Evolutionary conservation across 2,888 invertebrate species (phyloP).

Genomic region (Caenorhabditis wallacei): DNA sequence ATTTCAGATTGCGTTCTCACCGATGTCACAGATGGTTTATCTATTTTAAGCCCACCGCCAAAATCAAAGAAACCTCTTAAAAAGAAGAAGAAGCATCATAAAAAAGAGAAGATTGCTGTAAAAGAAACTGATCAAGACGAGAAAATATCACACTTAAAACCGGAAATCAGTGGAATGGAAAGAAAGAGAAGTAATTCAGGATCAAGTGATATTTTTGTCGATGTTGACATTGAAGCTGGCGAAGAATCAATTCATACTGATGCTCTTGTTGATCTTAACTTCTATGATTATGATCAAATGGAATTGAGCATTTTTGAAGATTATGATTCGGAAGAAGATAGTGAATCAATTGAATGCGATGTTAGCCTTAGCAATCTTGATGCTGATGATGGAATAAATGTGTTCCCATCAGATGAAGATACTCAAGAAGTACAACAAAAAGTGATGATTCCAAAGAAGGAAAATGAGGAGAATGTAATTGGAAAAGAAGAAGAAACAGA

Average conservation of each 20-base stretch:
- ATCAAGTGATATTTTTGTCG: constrained; percentile 69
- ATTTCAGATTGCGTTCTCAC: constrained; percentile 56
- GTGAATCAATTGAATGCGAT: constrained; percentile 68
- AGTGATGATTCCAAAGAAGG: constrained; percentile 48
- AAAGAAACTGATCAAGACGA: constrained; percentile 62
- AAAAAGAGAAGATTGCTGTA: constrained; percentile 63
- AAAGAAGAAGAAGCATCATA: constrained; percentile 67
- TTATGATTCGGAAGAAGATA: constrained; percentile 63
- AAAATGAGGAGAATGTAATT: constrained; percentile 32
- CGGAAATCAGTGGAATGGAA: constrained; percentile 57
- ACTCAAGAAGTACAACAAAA: constrained; percentile 65
- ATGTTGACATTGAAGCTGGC: constrained; percentile 75
- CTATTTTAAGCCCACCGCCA: constrained; percentile 55
- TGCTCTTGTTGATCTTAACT: constrained; percentile 73
- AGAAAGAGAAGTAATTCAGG: constrained; percentile 68
- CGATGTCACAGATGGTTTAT: constrained; percentile 63
- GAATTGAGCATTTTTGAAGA: constrained; percentile 72
- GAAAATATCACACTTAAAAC: constrained; percentile 45
- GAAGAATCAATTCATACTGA: constrained; percentile 75
- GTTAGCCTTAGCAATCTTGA: constrained; percentile 69
- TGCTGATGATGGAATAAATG: constrained; percentile 70
- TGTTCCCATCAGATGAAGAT: constrained; percentile 62
- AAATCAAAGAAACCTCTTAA: constrained; percentile 65
- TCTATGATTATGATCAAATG: constrained; percentile 74
- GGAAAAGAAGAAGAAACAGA: constrained; percentile 34